A percentile compares a stretch with the other conserved stretches of the same genome.
Conservation (phyloP, 2,113 vertebrate genomes). For the Eudorcas thomsonii region DNA sequence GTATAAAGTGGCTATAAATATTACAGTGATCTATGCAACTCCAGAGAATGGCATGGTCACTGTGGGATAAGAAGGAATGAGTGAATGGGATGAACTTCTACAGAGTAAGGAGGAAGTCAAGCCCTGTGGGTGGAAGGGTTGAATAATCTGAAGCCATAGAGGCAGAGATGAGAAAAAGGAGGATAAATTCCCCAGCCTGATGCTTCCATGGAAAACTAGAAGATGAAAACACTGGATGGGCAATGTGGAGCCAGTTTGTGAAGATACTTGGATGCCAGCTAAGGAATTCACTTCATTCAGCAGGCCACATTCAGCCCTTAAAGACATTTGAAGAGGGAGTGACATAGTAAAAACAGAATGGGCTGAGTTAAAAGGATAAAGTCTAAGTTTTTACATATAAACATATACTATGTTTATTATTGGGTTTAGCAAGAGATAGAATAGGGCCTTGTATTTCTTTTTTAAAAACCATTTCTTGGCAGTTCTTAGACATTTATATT, state of each 20-base stretch:
- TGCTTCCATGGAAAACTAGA: background rate
- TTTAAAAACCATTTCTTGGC: background rate
- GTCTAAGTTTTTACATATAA: background rate
- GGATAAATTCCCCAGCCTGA: background rate
- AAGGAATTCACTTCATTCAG: background rate
- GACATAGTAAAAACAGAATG: background rate
- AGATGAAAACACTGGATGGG: background rate
- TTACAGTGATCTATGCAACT: background rate
- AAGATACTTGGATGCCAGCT: background rate
- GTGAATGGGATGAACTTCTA: background rate
- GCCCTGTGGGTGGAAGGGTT: background rate
- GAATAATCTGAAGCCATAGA: background rate
- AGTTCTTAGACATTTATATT: background rate
- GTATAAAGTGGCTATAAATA: background rate
- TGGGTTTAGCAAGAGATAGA: background rate
- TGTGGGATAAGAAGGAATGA: background rate
- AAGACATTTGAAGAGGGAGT: background rate
- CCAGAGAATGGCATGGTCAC: background rate
- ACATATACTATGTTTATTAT: background rate
- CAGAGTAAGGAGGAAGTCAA: background rate
- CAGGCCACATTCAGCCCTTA: background rate
- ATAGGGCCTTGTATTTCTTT: background rate
- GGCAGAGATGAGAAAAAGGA: background rate
- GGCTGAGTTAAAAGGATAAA: background rate
- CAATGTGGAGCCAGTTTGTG: background rate